These are phyloP conservation scores for Terrapene triunguis DNA, from an alignment of 2,113 vertebrate genomes.

Conservation along the genomic window DNA sequence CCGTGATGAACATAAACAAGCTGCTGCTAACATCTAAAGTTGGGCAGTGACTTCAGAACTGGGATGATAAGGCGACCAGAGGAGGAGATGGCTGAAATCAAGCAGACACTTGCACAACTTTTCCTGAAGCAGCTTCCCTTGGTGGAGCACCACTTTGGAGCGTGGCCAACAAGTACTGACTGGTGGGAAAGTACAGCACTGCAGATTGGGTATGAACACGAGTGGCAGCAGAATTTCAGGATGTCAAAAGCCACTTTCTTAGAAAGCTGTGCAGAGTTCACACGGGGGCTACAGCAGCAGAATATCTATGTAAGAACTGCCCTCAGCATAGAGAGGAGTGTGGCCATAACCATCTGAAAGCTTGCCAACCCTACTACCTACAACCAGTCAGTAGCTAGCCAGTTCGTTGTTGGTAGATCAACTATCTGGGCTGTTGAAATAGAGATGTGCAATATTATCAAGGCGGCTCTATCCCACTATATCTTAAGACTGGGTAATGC, in stretches of 20 bases:
- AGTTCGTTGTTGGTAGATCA: background rate
- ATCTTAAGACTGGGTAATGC: background rate
- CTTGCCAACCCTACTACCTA: background rate
- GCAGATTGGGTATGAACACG: background rate
- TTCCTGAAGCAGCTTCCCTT: background rate
- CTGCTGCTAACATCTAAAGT: background rate
- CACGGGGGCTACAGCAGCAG: background rate
- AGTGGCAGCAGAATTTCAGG: background rate
- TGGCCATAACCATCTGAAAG: background rate
- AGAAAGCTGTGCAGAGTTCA: background rate
- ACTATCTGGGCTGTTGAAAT: background rate
- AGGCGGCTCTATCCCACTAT: background rate
- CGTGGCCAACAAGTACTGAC: background rate
- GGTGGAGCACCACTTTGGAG: background rate
- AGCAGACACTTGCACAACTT: background rate
- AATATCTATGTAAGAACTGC: background rate
- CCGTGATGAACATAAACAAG: background rate
- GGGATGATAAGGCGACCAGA: background rate
- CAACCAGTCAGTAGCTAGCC: background rate
- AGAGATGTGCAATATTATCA: background rate
- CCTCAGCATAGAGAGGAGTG: background rate
- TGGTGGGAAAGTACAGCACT: background rate
- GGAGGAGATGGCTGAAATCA: background rate
- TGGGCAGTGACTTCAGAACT: background rate
- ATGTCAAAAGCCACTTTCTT: background rate